These are phyloP conservation scores for Gobius niger DNA, from an alignment of 2,113 vertebrate genomes.

Conservation along the genomic window DNA sequence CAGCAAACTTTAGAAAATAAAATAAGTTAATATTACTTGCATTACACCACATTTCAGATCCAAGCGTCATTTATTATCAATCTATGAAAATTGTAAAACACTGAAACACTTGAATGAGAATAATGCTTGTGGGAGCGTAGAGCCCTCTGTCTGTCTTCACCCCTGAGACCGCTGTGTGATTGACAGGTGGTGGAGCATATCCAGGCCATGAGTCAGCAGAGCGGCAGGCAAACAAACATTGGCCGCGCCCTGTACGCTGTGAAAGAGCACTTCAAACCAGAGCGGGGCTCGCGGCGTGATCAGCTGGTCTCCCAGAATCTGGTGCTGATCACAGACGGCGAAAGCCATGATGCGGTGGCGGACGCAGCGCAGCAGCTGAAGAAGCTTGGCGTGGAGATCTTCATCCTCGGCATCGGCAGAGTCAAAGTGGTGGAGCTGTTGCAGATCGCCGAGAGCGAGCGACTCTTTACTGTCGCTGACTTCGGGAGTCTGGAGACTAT, in stretches of 20 bases:
- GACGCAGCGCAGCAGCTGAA: constrained; percentile 56
- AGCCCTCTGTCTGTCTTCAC: too few relatives aligned
- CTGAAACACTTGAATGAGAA: too few relatives aligned
- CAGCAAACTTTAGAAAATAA: too few relatives aligned
- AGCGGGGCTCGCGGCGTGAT: constrained; percentile 58
- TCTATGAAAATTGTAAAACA: too few relatives aligned
- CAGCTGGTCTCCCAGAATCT: constrained; percentile 73
- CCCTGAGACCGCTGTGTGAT: neutral
- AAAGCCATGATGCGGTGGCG: constrained; percentile 62
- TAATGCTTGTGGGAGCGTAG: too few relatives aligned
- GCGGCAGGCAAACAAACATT: constrained; percentile 53
- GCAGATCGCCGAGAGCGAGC: constrained; percentile 65
- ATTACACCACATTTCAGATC: too few relatives aligned
- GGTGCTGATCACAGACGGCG: constrained; percentile 79
- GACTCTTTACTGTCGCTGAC: constrained; percentile 63
- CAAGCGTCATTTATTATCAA: too few relatives aligned
- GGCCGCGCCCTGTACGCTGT: constrained; percentile 65
- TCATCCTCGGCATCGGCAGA: constrained; percentile 70
- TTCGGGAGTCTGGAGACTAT: constrained; percentile 61
- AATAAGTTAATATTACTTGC: too few relatives aligned
- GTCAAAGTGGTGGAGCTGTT: constrained; percentile 60
- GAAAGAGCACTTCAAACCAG: constrained; percentile 62
- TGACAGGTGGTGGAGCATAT: constrained; percentile 56
- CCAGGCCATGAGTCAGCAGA: constrained; percentile 35
- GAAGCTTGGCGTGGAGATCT: constrained; percentile 55